Conservation (phyloP, 2,797 vertebrate species). For the Limnodromus scolopaceus region DNA sequence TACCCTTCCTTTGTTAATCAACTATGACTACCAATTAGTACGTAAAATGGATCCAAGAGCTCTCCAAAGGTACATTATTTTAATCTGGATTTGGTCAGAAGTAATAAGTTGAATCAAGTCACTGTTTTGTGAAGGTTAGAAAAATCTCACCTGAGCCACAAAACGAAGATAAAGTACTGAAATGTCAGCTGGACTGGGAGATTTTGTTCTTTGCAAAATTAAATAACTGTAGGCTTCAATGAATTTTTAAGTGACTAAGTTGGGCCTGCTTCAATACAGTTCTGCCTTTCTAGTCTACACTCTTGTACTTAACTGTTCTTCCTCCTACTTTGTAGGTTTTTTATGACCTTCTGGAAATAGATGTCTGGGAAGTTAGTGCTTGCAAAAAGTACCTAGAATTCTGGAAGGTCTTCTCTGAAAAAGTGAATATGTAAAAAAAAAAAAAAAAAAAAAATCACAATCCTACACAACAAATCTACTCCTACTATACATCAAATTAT, state of each 20-base stretch:
- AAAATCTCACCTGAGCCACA: conserved; percentile 26
- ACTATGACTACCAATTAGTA: neutral
- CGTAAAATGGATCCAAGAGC: neutral
- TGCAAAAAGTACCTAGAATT: neutral
- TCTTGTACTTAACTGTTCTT: neutral
- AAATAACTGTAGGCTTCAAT: conserved; percentile 15
- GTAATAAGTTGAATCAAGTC: neutral
- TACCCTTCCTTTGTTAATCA: neutral
- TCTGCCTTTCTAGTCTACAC: neutral
- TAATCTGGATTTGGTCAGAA: neutral
- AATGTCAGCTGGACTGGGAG: conserved; percentile 3
- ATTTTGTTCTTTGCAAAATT: conserved; percentile 12
- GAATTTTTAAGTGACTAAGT: conserved; percentile 32
- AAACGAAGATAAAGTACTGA: conserved; percentile 7
- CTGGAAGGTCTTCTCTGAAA: neutral
- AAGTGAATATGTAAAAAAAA: neutral
- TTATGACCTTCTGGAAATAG: neutral
- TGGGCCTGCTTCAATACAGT: neutral
- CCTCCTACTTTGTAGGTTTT: neutral
- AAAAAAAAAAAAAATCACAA: neutral
- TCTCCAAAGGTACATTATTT: neutral
- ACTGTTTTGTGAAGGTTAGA: conserved; percentile 1
- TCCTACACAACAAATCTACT: neutral
- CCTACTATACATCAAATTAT: neutral
- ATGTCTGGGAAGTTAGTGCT: neutral